A percentile compares a stretch with the other conserved stretches of the same genome.
Conservation (phyloP, 2,113 vertebrate species). For the Tychaedon coryphoeus region DNA sequence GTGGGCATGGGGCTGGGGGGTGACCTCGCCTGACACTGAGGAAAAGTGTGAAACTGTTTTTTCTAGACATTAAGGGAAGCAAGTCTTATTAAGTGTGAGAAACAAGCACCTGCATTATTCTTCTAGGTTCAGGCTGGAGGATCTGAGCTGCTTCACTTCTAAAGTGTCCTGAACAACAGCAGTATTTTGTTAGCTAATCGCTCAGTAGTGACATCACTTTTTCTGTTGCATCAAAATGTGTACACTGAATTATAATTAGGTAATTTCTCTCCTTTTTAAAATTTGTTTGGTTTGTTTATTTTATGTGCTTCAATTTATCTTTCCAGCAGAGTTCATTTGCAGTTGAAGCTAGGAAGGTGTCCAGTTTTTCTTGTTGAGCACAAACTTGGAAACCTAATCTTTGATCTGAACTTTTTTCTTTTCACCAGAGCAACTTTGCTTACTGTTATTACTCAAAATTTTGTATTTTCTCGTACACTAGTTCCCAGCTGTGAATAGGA, state of each 20-base stretch:
- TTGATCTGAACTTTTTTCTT: background rate
- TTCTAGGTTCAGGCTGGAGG: background rate
- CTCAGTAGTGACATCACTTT: background rate
- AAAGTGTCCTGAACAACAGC: background rate
- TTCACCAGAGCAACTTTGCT: background rate
- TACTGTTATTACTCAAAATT: background rate
- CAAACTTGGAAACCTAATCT: background rate
- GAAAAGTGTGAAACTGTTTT: background rate
- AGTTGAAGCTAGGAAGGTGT: background rate
- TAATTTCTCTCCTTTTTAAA: background rate
- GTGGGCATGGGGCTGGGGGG: rapidly evolving
- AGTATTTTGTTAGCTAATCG: background rate
- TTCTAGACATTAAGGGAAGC: background rate
- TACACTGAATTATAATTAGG: background rate
- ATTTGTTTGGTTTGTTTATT: background rate
- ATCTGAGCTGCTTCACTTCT: background rate
- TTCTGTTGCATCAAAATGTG: background rate
- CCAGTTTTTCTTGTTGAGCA: background rate
- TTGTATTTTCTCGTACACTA: background rate
- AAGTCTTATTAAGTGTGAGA: background rate
- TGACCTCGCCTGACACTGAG: background rate
- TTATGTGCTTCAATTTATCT: background rate
- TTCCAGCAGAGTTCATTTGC: background rate
- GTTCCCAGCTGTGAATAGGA: background rate
- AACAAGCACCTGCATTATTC: background rate